These are phyloP conservation scores for Tenualosa thibaudeaui DNA, from an alignment of 2,797 vertebrate genomes.

Conservation along the genomic window DNA sequence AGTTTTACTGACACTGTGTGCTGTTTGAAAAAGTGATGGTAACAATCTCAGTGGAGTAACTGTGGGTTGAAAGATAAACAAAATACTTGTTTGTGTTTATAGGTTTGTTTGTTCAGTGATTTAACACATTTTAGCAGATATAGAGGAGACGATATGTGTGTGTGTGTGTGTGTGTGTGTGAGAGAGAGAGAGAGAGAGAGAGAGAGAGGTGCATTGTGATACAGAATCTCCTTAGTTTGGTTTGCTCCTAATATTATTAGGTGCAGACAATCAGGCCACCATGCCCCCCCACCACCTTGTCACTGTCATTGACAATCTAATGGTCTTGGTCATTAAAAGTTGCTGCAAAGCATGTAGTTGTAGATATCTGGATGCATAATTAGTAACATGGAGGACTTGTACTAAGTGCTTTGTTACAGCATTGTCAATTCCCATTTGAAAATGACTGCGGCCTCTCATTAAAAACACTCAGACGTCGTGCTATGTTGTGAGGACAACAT, in stretches of 20 bases:
- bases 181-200: neutral
- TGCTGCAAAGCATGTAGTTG: neutral
- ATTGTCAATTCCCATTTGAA: neutral
- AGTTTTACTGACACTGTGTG: neutral
- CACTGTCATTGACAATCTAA: neutral
- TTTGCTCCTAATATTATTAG: neutral
- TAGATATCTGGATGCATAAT: constrained; percentile 1
- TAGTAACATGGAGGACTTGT: neutral
- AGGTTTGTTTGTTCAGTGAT: no score
- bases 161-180: no score
- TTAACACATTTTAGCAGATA: no score
- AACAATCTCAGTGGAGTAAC: neutral
- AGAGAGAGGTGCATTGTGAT: neutral
- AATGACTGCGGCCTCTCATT: neutral
- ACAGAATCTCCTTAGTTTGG: neutral
- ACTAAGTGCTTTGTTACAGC: neutral
- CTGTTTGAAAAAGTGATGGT: neutral
- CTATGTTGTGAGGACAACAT: neutral
- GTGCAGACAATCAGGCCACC: neutral
- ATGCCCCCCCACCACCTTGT: neutral
- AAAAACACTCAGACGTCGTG: neutral
- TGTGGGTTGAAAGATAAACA: neutral
- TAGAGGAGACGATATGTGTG: no score
- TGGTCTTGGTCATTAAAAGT: neutral
- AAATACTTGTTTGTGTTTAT: no score